phyloP scores from a whole-genome alignment of 2,797 vertebrate genomes.

The Fundulus diaphanus region DNA sequence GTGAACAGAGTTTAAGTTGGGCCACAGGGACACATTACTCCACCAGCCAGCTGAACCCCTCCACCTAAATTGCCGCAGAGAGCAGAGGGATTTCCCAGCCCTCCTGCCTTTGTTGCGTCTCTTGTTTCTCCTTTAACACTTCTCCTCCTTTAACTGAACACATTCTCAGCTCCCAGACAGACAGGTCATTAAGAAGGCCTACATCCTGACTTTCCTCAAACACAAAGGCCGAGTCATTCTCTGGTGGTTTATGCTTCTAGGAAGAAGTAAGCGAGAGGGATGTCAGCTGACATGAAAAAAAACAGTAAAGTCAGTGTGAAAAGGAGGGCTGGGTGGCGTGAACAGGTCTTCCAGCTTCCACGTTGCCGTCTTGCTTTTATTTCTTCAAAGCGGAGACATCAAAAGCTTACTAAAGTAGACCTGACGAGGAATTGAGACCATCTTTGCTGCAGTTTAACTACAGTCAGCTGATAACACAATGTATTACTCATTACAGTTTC shows the following conservation, averaged over 20 bases:
- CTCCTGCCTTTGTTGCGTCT: slow-evolving; percentile 48
- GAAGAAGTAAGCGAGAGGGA: not conserved
- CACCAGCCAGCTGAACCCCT: slow-evolving; percentile 65
- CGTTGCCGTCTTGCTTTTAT: not conserved
- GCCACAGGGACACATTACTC: slow-evolving; percentile 69
- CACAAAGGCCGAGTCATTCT: not conserved
- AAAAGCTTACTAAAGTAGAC: not conserved
- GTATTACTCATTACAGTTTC: not conserved
- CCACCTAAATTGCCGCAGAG: slow-evolving; percentile 64
- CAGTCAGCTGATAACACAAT: not conserved
- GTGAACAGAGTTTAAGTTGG: slow-evolving; percentile 68
- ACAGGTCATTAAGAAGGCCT: slow-evolving; percentile 32
- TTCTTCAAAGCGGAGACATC: not conserved
- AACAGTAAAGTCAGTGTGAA: not conserved
- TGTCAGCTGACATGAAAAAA: not conserved
- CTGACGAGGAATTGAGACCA: not conserved
- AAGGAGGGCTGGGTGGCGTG: not conserved
- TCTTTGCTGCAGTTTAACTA: not conserved
- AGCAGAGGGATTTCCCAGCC: slow-evolving; percentile 46
- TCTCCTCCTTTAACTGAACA: slow-evolving; percentile 24
- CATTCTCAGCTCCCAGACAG: slow-evolving; percentile 27
- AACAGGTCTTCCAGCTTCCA: not conserved
- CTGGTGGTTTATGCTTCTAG: not conserved
- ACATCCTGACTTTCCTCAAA: slow-evolving; percentile 14
- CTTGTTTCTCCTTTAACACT: slow-evolving; percentile 37